Evolutionary conservation across 2,113 vertebrate genomes (phyloP), one percentile per base, ranked within the genome.

Genomic region (Vidua chalybeata): DNA sequence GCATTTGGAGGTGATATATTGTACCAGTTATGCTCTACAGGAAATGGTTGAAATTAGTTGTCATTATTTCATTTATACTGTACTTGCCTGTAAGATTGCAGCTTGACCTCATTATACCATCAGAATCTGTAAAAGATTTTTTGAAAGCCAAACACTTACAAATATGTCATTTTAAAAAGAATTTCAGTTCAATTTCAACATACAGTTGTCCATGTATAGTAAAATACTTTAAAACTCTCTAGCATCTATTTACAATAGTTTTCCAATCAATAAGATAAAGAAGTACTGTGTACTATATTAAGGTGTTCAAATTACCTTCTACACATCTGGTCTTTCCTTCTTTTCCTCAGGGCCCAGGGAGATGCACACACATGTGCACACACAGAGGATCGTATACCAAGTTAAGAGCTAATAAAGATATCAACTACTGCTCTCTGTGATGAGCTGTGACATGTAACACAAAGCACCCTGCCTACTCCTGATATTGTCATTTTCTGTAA

Each of bases 371-470:
- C 13, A 13, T 1, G 15, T 5, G 3, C 0, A 1, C 49, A 17
- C 54, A 19, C 62, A 48, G 1, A 71, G 35, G 37, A 67, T 14
- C 3, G 5, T 61, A 51, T 20, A 84, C 37, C 37, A 59, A 74
- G 35, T 63, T 77, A 69, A 69, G 61, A 96, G 76, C 93, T 95
- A 96, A 97, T 96, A 94, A 96, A 92, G 51, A 81, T 84, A 90
- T 97, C 96, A 97, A 30, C 59, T 61, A 4, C 56, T 89, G 67
- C 68, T 15, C 61, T 88, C 62, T 2, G 20, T 89, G 96, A 96
- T 96, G 95, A 96, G 88, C 87, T 94, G 87, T 95, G 90, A 95
- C 92, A 96, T 18, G 5, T 41, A 90, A 89, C 78, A 80, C 76
- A 90, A 89, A 93, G 71, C 75, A 91, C 79, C 93, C 85, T 93